Conservation (phyloP, 2,797 vertebrate species). For the Mormyrus proboscirostris region DNA sequence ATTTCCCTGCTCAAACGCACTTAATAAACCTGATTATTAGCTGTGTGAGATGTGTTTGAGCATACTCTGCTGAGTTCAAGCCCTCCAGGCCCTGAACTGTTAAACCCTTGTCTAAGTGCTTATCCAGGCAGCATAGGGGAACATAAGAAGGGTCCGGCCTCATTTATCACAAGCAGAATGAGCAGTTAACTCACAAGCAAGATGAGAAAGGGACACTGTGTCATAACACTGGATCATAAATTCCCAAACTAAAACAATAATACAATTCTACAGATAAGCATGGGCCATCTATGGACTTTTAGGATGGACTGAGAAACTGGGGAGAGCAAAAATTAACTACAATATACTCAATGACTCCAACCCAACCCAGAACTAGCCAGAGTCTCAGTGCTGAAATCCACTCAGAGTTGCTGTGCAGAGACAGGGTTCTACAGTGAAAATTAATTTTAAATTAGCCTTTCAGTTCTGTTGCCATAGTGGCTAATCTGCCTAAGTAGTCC, state of each 20-base stretch:
- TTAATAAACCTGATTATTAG: neutral
- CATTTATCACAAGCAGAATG: neutral
- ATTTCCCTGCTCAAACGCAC: neutral
- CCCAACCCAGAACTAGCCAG: neutral
- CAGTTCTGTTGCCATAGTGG: neutral
- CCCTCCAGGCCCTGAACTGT: neutral
- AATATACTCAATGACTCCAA: neutral
- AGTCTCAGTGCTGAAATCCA: neutral
- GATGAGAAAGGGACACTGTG: neutral
- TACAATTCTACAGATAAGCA: neutral
- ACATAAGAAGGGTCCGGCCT: neutral
- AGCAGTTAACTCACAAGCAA: neutral
- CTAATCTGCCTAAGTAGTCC: slow-evolving; percentile 2
- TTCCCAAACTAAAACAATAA: neutral
- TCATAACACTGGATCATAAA: neutral
- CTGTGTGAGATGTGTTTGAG: neutral
- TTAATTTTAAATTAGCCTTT: neutral
- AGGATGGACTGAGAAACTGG: neutral
- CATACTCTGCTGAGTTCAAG: neutral
- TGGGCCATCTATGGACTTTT: neutral
- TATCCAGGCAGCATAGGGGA: neutral
- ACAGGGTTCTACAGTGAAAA: neutral
- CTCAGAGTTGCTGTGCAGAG: neutral
- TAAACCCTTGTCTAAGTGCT: neutral
- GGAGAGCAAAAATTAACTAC: neutral